Percentiles rank a stretch among this genome's conserved stretches.
Conservation (phyloP, 2,888 invertebrate species). For the Anthophora plumipes region DNA sequence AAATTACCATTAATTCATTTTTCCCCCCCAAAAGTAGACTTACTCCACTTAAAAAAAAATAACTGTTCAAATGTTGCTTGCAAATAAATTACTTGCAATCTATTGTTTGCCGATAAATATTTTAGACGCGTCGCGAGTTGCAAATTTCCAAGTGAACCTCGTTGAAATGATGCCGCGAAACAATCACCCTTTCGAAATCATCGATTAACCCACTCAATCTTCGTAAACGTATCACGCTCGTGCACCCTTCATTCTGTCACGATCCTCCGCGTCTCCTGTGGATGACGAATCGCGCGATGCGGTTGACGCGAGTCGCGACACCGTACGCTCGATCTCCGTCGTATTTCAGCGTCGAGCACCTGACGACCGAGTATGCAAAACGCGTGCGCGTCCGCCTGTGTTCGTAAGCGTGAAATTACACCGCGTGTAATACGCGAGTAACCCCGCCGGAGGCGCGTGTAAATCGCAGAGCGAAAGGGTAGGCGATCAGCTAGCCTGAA, state of each 20-base stretch:
- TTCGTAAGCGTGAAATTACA: constrained; percentile 78
- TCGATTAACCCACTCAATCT: neutral
- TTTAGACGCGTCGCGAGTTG: too few relatives aligned
- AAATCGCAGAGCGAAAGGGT: neutral
- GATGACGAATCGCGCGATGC: constrained; percentile 42
- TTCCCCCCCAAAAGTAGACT: too few relatives aligned
- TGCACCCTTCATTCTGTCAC: neutral
- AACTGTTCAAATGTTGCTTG: too few relatives aligned
- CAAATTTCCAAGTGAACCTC: too few relatives aligned
- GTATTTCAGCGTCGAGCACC: constrained; percentile 71
- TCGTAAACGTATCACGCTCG: neutral
- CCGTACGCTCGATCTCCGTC: constrained; percentile 64
- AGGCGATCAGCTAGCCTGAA: constrained; percentile 48
- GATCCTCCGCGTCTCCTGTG: constrained; percentile 33
- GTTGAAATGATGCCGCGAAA: too few relatives aligned
- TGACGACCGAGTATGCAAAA: constrained; percentile 74
- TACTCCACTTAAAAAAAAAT: too few relatives aligned
- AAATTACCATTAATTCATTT: too few relatives aligned
- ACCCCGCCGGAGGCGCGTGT: constrained; percentile 20
- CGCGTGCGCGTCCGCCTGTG: constrained; percentile 73
- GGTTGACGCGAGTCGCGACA: constrained; percentile 63
- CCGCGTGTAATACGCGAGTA: constrained; percentile 59
- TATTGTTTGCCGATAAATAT: too few relatives aligned
- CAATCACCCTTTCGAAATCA: neutral
- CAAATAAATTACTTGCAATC: too few relatives aligned